Base-by-base conservation (phyloP, 2,113 vertebrate species). In the Hystrix cristata region DNA sequence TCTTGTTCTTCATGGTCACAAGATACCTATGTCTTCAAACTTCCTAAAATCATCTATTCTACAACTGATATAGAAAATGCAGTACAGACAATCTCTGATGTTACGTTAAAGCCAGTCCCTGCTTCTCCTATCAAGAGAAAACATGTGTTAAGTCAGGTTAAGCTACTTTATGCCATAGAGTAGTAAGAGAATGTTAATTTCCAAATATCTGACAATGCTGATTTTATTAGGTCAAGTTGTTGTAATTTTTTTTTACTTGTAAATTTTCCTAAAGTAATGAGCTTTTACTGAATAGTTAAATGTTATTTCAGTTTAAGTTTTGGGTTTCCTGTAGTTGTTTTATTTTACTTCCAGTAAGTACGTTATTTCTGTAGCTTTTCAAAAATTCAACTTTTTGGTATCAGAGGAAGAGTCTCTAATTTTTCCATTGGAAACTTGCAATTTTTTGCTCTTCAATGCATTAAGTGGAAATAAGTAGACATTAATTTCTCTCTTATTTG, bases 401-500 rank as follows among this genome's bases (percentile, higher is more conserved):
- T 57, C 38, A 85, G 18, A 90, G 8, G 53, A 71, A 0, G 19
- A 92, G 5, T 76, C 13, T 82, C 14, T 86, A 69, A 79, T 38
- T 48, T 46, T 48, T 55, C 34, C 64, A 62, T 55, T 43, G 72
- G 83, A 96, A 92, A 87, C 7, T 13, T 65, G 31, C 31, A 83
- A 55, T 7, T 51, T 29, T 62, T 91, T 87, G 38, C 29, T 84
- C 16, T 59, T 87, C 59, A 84, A 15, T 71, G 25, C 13, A 46
- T 34, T 96, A 72, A 18, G 43, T 4, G 85, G 19, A 95, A 88
- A 60, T 74, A 87, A 34, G 12, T 27, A 96, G 31, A 57, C 0
- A n/a, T 76, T 60, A 12, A 7, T 91, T 83, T 94, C 67, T 85
- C n/a, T 79, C 51, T 46, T 18, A n/a, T 93, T 93, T 57, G 38